Evolutionary conservation across 2,888 invertebrate species (phyloP).

Genomic region (Steinernema hermaphroditum): DNA sequence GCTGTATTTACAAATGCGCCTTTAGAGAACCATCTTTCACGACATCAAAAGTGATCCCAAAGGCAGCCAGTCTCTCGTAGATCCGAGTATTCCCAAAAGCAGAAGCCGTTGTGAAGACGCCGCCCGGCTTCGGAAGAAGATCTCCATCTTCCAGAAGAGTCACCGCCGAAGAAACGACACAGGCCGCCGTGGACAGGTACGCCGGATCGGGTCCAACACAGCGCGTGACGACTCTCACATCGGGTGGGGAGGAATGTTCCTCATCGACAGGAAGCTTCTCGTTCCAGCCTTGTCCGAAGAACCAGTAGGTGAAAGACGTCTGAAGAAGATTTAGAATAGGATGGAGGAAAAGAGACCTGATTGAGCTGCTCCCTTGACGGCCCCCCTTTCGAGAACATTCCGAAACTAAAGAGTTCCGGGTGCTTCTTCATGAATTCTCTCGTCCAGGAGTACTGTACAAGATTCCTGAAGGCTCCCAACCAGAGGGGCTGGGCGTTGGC

Average conservation of each 20-base stretch:
- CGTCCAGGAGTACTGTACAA: slow-evolving; percentile 74
- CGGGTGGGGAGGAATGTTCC: slow-evolving; percentile 68
- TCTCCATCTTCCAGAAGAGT: slow-evolving; percentile 78
- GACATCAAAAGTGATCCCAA: slow-evolving; percentile 71
- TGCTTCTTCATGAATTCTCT: slow-evolving; percentile 75
- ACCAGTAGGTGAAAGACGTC: slow-evolving; percentile 74
- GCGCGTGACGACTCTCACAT: slow-evolving; percentile 73
- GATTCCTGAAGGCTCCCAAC: slow-evolving; percentile 70
- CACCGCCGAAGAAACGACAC: slow-evolving; percentile 77
- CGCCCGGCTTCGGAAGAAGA: slow-evolving; percentile 80
- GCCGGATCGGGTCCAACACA: slow-evolving; percentile 71
- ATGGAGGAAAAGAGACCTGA: slow-evolving; percentile 40
- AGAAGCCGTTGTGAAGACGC: slow-evolving; percentile 79
- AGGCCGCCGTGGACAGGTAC: slow-evolving; percentile 71
- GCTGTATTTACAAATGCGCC: neutral
- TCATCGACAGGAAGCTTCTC: slow-evolving; percentile 68
- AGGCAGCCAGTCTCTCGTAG: slow-evolving; percentile 76
- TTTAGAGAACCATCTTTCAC: slow-evolving; percentile 37
- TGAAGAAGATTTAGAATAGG: slow-evolving; percentile 48
- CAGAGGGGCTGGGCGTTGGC: slow-evolving; percentile 70
- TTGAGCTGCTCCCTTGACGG: slow-evolving; percentile 69
- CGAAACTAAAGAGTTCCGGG: slow-evolving; percentile 77
- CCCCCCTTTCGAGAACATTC: slow-evolving; percentile 71
- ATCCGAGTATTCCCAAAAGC: slow-evolving; percentile 83
- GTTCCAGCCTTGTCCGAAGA: slow-evolving; percentile 81